These are phyloP conservation scores for Torymus aiolomorphi DNA, from an alignment of 2,888 invertebrate species.

Conservation along the genomic window DNA sequence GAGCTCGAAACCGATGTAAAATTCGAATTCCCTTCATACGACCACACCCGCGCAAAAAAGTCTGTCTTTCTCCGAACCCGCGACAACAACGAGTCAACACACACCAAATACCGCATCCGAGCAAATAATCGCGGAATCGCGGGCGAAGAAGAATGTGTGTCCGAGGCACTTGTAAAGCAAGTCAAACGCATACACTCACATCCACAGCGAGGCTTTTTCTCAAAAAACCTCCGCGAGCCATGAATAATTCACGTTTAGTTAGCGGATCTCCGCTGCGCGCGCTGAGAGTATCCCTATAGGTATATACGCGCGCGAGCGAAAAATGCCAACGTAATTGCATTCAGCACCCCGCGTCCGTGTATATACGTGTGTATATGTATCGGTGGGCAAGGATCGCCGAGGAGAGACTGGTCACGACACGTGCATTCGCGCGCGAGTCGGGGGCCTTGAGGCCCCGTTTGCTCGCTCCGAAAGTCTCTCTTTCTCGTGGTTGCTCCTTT, in stretches of 20 bases:
- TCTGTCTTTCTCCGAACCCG: too few species aligned
- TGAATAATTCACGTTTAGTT: conserved; percentile 45
- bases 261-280: neutral
- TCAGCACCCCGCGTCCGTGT: conserved; percentile 1
- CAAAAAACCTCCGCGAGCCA: neutral
- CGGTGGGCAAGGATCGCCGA: too few species aligned
- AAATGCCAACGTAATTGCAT: conserved; percentile 27
- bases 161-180: conserved; percentile 16
- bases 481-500: neutral
- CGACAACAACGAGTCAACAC: too few species aligned
- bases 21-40: too few species aligned
- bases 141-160: neutral
- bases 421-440: conserved; percentile 11
- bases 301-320: neutral
- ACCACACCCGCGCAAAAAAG: too few species aligned
- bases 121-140: conserved; percentile 5
- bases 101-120: neutral
- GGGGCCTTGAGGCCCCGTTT: conserved; percentile 40
- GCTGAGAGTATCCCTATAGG: neutral
- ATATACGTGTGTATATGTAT: too few species aligned
- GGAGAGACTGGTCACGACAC: conserved; percentile 37
- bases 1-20: too few species aligned
- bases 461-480: neutral
- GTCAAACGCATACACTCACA: neutral
- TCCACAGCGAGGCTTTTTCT: neutral